These are phyloP conservation scores for Drosophila carrolli DNA, from an alignment of 1,140 invertebrate species.

Conservation along the genomic window DNA sequence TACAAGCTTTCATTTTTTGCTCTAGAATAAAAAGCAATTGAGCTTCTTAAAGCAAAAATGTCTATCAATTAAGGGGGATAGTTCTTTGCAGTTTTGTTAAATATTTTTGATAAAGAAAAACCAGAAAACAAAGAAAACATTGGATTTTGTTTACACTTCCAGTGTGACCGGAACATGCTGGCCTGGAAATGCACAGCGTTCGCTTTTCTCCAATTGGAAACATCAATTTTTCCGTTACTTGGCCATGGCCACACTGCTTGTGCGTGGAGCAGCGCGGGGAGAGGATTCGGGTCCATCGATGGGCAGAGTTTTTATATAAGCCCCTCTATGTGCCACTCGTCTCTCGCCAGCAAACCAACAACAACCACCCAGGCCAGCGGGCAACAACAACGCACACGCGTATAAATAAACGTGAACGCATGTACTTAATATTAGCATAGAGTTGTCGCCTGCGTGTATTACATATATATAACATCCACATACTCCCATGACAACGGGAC, in stretches of 20 bases:
- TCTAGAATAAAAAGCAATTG: too few relatives aligned
- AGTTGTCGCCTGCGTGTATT: constrained; percentile 36
- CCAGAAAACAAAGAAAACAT: too few relatives aligned
- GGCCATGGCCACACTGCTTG: constrained; percentile 4
- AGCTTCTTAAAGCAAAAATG: too few relatives aligned
- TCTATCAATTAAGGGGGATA: too few relatives aligned
- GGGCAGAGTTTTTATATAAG: constrained; percentile 46
- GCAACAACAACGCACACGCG: constrained; percentile 23
- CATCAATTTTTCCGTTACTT: background rate
- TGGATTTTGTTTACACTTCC: background rate
- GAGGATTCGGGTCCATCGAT: constrained; percentile 15
- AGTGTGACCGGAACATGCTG: background rate
- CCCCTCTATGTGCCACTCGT: constrained; percentile 33
- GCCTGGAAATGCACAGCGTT: background rate
- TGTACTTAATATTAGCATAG: constrained; percentile 59
- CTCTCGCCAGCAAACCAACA: constrained; percentile 21
- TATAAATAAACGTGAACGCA: constrained; percentile 51
- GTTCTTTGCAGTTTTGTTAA: too few relatives aligned
- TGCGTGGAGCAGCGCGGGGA: constrained; percentile 15
- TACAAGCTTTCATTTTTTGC: background rate
- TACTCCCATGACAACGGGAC: constrained; percentile 69
- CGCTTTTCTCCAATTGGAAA: background rate
- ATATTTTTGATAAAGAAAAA: too few relatives aligned
- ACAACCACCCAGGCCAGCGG: constrained; percentile 28
- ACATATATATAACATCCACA: constrained; percentile 11